Base-by-base conservation (phyloP, 2,888 invertebrate species). In the Tortricodes alternella region DNA sequence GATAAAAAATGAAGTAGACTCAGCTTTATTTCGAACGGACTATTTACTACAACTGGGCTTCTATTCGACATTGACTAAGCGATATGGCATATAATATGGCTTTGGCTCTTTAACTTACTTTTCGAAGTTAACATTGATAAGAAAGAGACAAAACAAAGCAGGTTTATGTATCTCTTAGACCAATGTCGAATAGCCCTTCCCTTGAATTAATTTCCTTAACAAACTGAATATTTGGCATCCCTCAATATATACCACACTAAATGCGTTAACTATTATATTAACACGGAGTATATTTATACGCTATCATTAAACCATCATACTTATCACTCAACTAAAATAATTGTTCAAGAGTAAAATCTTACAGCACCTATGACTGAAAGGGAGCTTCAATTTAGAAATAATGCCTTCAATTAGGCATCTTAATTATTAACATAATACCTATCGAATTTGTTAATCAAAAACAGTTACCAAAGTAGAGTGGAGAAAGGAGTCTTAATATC, bases 191-290 rank as follows among this genome's bases (percentile, higher is more conserved):
- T n/a, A n/a, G n/a, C n/a, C n/a, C n/a, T n/a, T n/a, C n/a, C n/a
- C 69, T 80, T 76, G 80, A 79, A 76, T 73, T 70, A 69, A 61
- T 63, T 66, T 68, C 62, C 57, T 58, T 60, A 61, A 70, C 65
- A 51, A 65, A 74, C 75, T 76, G 80, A 80, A 80, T 88, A 88
- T 90, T 90, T 89, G 89, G 90, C 84, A 85, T 89, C 79, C 83
- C 74, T 83, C 84, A 83, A 75, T 68, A 64, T 71, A 73, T 68
- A 77, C 70, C 70, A 76, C 76, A 77, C 71, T 75, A 75, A 72
- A 74, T 76, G 76, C 70, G 67, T 70, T 76, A 76, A 76, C 70
- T 52, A 62, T 59, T 56, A 48, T 63, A 71, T 76, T 73, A 76
- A 76, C 71, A 72, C 70, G 65, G 66, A 73, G 73, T 75, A 71